Base-by-base conservation (phyloP, 2,888 invertebrate genomes). In the Spodoptera picta region DNA sequence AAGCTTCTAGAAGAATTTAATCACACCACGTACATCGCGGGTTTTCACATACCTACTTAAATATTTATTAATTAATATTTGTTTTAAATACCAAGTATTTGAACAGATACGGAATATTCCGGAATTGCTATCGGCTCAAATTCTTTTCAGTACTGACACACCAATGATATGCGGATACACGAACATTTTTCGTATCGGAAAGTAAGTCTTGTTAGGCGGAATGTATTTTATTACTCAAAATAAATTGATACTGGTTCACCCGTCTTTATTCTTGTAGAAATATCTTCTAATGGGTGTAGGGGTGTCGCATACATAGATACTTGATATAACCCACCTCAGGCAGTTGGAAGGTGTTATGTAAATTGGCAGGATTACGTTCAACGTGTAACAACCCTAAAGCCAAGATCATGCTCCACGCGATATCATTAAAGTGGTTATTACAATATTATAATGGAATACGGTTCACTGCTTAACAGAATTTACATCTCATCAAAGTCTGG, bases 291-390 rank as follows among this genome's bases (percentile, higher is more conserved):
- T 70, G 14, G 52, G 42, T 57, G 70, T 58, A 63, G 56, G 55
- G 69, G 27, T 52, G 48, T 57, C 59, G 12, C 42, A 56, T 6
- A 60, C 48, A 52, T 60, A 59, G 56, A 56, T 62, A 56, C 44
- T 53, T 7, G 4, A 31, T 11, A 7, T 44, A 51, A 60, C 66
- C 60, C 68, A 45, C 62, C 69, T 44, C 54, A 54, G 53, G 65
- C 57, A 62, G 65, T 54, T 61, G 65, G 46, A 61, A 79, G 75
- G 80, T 80, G 82, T 83, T 86, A 89, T 89, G 86, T 83, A 88
- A 89, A 90, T 88, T 87, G 84, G 75, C 58, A 61, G 85, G 85
- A 88, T 90, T 87, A 88, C 83, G 82, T 84, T 84, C 82, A 85
- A 86, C 84, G 66, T 77, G 77, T 81, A 79, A 85, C 78, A 72